Conservation (phyloP, 2,888 invertebrate genomes). For the Stratiomys singularior region DNA sequence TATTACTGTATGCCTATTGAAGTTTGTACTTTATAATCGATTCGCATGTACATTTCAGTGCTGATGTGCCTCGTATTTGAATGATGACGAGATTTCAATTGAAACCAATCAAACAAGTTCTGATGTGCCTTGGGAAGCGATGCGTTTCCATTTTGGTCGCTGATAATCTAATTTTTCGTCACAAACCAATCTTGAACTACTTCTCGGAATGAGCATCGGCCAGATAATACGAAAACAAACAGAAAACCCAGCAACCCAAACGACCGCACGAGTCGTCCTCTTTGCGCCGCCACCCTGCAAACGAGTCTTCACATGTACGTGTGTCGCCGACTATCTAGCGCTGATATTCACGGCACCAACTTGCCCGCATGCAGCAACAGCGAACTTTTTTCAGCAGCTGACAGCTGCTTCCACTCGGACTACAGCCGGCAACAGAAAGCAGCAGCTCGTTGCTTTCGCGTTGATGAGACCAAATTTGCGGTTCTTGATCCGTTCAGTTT, state of each 20-base stretch:
- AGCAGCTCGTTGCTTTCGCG: conserved; percentile 16
- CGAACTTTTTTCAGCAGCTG: conserved; percentile 46
- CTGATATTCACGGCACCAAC: conserved; percentile 31
- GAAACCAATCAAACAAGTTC: no score
- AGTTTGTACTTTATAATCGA: no score
- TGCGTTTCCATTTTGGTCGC: no score
- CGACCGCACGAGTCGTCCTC: neutral
- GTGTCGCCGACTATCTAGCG: neutral
- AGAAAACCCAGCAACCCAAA: neutral
- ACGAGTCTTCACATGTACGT: neutral
- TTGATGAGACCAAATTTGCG: conserved; percentile 10
- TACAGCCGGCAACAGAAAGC: conserved; percentile 22
- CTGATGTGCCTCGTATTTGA: no score
- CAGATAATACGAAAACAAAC: neutral
- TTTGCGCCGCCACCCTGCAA: neutral
- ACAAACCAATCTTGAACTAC: neutral
- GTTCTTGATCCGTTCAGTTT: no score
- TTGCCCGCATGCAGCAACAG: conserved; percentile 24
- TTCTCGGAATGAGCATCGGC: neutral
- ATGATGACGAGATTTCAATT: no score
- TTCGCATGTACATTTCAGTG: no score
- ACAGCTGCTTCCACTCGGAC: conserved; percentile 37
- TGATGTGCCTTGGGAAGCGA: no score
- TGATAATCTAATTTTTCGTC: neutral
- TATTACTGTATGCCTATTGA: no score